phyloP scores from a whole-genome alignment of 2,113 vertebrate genomes.

The Tragelaphus strepsiceros region DNA sequence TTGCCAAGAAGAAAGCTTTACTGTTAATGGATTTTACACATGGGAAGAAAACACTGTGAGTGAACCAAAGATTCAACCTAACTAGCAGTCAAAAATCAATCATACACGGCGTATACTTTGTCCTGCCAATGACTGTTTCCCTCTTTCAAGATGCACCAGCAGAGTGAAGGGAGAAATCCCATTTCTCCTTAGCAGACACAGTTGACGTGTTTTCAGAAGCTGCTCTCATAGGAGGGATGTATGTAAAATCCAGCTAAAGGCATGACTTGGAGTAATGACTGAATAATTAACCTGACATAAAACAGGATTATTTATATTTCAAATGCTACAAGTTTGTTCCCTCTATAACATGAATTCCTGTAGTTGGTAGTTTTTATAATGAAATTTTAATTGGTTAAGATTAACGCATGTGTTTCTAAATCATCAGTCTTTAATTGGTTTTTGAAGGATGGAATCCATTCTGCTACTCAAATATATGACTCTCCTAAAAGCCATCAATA shows the following conservation, averaged over 20 bases:
- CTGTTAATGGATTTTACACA: neutral
- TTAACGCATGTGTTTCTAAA: slow-evolving; percentile 52
- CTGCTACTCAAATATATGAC: neutral
- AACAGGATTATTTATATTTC: slow-evolving; percentile 43
- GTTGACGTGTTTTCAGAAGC: neutral
- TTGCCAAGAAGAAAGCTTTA: neutral
- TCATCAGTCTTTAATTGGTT: slow-evolving; percentile 28
- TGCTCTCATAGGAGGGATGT: neutral
- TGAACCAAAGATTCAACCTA: neutral
- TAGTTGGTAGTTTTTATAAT: slow-evolving; percentile 20
- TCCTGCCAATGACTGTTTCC: neutral
- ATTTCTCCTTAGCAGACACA: neutral
- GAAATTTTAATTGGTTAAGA: slow-evolving; percentile 46
- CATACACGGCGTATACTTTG: accelerated
- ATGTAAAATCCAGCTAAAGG: neutral
- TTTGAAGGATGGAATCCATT: slow-evolving; percentile 30
- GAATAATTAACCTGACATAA: slow-evolving; percentile 26
- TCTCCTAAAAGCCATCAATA: slow-evolving; percentile 31
- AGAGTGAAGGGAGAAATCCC: neutral
- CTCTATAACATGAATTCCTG: slow-evolving; percentile 10
- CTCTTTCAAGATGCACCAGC: neutral
- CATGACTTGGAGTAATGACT: neutral
- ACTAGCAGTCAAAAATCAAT: neutral
- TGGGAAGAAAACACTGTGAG: neutral
- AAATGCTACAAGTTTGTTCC: neutral